Base-by-base conservation (phyloP, 2,888 invertebrate genomes). In the Tinea pellionella region DNA sequence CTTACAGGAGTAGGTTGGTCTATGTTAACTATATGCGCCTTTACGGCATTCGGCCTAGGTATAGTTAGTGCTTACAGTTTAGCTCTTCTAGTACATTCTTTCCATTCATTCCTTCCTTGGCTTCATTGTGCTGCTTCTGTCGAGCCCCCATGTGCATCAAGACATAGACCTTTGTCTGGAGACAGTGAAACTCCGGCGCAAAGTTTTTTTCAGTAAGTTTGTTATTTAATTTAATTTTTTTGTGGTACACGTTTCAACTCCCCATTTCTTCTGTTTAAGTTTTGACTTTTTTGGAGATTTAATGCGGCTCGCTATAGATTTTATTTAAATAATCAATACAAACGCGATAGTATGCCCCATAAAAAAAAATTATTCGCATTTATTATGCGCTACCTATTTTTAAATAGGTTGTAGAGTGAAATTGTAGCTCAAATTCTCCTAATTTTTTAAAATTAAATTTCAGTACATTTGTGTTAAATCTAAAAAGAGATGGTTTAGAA, bases 61-160 rank as follows among this genome's bases (percentile, higher is more conserved):
- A 71, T 73, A 1, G 74, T 75, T 16, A 75, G 76, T 2, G 80
- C 88, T 0, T 87, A 85, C 73, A 72, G 75, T 53, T 67, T 88
- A 0, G 77, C 85, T 0, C 64, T 85, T 61, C 60, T 76, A 2
- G 78, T 83, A 15, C 87, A 86, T 63, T 85, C 85, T 0, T 63
- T 73, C 51, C 87, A 86, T 62, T 65, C 75, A 32, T 83, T 86
- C 68, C 72, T 88, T 61, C 88, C 88, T 59, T 88, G 88, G 88
- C 68, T 86, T 61, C 85, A 87, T 64, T 87, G 86, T 63, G 86
- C 84, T 0, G 80, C 85, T 0, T 66, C 69, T 0, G 81, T 80
- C 0, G 11, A 43, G 2, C 82, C 82, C 0, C 74, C 86, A 0
- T 86, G 86, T 63, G 79, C 85, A 0, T 84, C 84, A 2, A 64